Conservation (phyloP, 2,888 invertebrate genomes). For the Nomada fucata region DNA sequence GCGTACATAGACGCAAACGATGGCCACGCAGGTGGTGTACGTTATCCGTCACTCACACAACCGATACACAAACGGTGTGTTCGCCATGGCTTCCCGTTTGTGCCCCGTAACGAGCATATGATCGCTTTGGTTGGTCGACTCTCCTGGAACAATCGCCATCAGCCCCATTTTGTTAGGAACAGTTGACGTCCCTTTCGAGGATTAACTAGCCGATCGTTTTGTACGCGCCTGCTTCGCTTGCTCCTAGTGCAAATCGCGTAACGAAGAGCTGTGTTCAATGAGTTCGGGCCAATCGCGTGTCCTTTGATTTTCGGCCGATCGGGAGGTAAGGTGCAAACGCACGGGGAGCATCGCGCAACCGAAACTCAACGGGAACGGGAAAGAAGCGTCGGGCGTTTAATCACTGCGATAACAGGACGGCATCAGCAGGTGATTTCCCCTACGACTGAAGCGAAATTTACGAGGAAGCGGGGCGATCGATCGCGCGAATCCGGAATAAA, state of each 20-base stretch:
- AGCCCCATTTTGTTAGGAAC: constrained; percentile 35
- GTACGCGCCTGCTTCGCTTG: background rate
- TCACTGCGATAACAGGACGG: constrained; percentile 27
- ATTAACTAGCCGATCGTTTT: constrained; percentile 37
- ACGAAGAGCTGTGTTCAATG: too few relatives aligned
- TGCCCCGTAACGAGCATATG: constrained; percentile 62
- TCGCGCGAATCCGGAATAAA: constrained; percentile 54
- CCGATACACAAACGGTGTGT: constrained; percentile 42
- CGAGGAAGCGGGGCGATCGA: constrained; percentile 33
- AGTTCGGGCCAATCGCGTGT: too few relatives aligned
- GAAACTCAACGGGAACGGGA: background rate
- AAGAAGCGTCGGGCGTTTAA: constrained; percentile 15
- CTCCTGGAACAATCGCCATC: constrained; percentile 48
- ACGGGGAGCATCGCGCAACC: too few relatives aligned
- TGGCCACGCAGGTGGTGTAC: constrained; percentile 59
- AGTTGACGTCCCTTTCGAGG: constrained; percentile 47
- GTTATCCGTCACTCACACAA: constrained; percentile 63
- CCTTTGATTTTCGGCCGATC: too few relatives aligned
- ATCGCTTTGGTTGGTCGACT: constrained; percentile 63
- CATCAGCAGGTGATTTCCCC: constrained; percentile 26
- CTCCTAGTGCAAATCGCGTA: too few relatives aligned
- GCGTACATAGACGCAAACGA: constrained; percentile 42
- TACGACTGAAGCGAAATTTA: constrained; percentile 39
- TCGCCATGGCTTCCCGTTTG: constrained; percentile 60
- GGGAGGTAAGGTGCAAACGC: too few relatives aligned